Evolutionary conservation across 1,140 invertebrate species (phyloP).

Genomic region (Planococcus citri): DNA sequence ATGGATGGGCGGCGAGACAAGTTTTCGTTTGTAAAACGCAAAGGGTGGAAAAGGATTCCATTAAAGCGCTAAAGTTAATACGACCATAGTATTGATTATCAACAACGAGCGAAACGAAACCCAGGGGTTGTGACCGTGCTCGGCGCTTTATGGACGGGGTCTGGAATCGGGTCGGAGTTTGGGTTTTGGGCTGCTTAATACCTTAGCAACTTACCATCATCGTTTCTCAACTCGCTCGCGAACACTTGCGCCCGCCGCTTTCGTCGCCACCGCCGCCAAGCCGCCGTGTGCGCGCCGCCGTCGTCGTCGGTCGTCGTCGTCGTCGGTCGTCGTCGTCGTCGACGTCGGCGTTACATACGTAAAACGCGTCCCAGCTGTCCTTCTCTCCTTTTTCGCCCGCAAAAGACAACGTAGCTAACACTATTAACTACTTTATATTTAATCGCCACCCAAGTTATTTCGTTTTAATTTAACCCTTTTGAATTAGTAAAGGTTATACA

Average conservation of each 20-base stretch:
- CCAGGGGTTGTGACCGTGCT: slow-evolving; percentile 19
- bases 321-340: no score
- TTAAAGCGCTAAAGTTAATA: slow-evolving; percentile 19
- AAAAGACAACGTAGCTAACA: neutral
- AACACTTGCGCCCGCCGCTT: neutral
- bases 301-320: neutral
- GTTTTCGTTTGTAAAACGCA: slow-evolving; percentile 21
- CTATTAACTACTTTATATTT: slow-evolving; percentile 4
- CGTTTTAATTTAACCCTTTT: neutral
- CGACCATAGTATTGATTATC: slow-evolving; percentile 18
- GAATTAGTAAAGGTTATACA: slow-evolving; percentile 1
- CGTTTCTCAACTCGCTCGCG: neutral
- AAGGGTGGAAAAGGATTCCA: slow-evolving; percentile 19
- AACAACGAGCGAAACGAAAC: slow-evolving; percentile 18
- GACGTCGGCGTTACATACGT: no score
- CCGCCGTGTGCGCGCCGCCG: neutral
- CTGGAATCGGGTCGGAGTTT: slow-evolving; percentile 16
- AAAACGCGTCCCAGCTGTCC: neutral
- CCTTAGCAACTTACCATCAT: neutral
- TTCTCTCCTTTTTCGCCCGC: neutral
- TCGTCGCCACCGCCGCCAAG: neutral
- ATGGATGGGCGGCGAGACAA: slow-evolving; percentile 21
- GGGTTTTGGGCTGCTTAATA: slow-evolving; percentile 14
- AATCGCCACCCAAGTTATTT: neutral
- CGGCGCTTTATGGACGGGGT: slow-evolving; percentile 15